Evolutionary conservation across 2,888 invertebrate genomes (phyloP).

Genomic region (Charanyca ferruginea): DNA sequence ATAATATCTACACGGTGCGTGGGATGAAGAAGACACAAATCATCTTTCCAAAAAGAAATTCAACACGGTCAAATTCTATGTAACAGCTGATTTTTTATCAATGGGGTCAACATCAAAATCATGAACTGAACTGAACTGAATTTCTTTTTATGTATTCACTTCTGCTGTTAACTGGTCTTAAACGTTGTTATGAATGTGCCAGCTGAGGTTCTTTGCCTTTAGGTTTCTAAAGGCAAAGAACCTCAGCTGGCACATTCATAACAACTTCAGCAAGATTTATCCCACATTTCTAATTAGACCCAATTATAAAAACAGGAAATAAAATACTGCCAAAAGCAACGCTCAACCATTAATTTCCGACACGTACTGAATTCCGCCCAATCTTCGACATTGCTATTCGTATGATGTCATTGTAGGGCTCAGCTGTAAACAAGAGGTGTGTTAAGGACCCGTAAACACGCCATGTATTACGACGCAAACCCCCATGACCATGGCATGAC

Average conservation of each 20-base stretch:
- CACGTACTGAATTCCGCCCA: slow-evolving; percentile 21
- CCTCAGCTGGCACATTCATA: background rate
- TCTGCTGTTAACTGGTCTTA: too few relatives aligned
- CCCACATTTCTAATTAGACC: background rate
- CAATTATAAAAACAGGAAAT: slow-evolving; percentile 27
- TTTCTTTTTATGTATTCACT: too few relatives aligned
- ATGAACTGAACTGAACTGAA: too few relatives aligned
- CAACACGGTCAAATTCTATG: too few relatives aligned
- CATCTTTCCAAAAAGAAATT: too few relatives aligned
- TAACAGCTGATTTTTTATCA: too few relatives aligned
- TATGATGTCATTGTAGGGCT: slow-evolving; percentile 50
- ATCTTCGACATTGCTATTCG: slow-evolving; percentile 14
- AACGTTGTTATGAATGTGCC: too few relatives aligned
- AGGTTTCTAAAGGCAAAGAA: background rate
- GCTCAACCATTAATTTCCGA: slow-evolving; percentile 20
- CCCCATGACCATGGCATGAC: slow-evolving; percentile 28
- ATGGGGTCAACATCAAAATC: too few relatives aligned
- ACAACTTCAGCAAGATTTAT: background rate
- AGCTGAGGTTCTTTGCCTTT: too few relatives aligned
- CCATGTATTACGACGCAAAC: slow-evolving; percentile 44
- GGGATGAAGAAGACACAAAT: too few relatives aligned
- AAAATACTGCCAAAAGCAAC: slow-evolving; percentile 21
- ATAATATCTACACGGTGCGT: too few relatives aligned
- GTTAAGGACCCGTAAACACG: slow-evolving; percentile 53
- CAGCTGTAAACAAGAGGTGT: slow-evolving; percentile 44